Evolutionary conservation across 2,113 vertebrate species (phyloP), one percentile per base, ranked within the genome.

Genomic region (Lophochroa leadbeateri): DNA sequence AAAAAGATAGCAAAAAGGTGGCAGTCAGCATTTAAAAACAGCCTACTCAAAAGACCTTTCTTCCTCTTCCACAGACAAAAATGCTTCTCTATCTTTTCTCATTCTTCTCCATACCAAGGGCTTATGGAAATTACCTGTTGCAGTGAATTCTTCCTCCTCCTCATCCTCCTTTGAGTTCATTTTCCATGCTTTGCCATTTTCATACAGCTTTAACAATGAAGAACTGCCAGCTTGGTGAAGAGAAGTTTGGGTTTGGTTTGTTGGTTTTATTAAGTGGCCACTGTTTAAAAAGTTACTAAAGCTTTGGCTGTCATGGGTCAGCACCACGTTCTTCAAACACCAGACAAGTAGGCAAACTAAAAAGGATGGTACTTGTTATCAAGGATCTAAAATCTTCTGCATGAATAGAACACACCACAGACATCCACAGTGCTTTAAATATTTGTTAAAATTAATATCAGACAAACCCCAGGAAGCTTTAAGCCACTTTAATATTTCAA

Each of bases 101-200:
- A 46, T n/a, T 78, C 21, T 69, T 78, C 33, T 60, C 65, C 29
- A 23, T 6, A 79, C 2, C 39, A 90, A 93, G 4, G 1, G 70
- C 24, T 63, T 46, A 70, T 28, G 14, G 67, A 81, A 74, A 58
- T 93, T 94, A 96, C 94, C 96, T 97, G 81, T 43, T 92, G 65
- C 63, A 83, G 75, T 53, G n/a, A 68, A 49, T 67, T 91, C 58
- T 88, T 94, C 46, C 20, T 92, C 53, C 52, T 89, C 61, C 7
- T 86, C 2, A 0, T 84, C 37, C 17, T 93, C 25, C 74, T 96
- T 41, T 0, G 0, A 68, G 43, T 17, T 83, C 14, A 9, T 84
- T 68, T 84, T 79, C 89, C 93, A 72, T 0, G 31, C 8, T 52
- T 0, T 68, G 53, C 23, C 60, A 57, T 35, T 67, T 82, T 29